Conservation (phyloP, 1,140 invertebrate genomes). For the Leptinotarsa texana region DNA sequence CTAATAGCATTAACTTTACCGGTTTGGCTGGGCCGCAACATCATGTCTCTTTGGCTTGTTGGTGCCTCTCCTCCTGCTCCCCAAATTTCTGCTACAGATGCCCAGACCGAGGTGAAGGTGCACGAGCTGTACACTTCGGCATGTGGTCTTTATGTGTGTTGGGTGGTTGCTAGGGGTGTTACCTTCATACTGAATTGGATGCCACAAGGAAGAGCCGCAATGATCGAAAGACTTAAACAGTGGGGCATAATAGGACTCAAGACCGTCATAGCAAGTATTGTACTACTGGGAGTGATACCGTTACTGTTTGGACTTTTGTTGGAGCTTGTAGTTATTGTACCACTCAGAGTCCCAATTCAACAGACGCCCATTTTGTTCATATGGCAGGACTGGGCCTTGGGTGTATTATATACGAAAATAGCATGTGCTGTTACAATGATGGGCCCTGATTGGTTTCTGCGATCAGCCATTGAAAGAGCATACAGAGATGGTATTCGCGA, state of each 20-base stretch:
- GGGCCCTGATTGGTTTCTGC: slow-evolving; percentile 94
- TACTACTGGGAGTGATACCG: slow-evolving; percentile 89
- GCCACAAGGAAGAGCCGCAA: slow-evolving; percentile 81
- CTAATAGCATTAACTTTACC: slow-evolving; percentile 85
- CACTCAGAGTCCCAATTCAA: slow-evolving; percentile 87
- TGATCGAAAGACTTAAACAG: slow-evolving; percentile 73
- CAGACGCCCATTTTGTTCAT: slow-evolving; percentile 95
- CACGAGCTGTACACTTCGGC: slow-evolving; percentile 97
- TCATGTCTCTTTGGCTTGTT: slow-evolving; percentile 84
- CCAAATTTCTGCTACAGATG: slow-evolving; percentile 53
- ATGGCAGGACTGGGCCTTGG: slow-evolving; percentile 97
- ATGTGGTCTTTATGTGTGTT: slow-evolving; percentile 91
- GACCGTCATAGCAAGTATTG: slow-evolving; percentile 72
- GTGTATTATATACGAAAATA: slow-evolving; percentile 96
- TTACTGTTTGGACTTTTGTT: slow-evolving; percentile 89
- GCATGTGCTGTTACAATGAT: slow-evolving; percentile 96
- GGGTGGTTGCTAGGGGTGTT: slow-evolving; percentile 79
- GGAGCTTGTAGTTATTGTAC: slow-evolving; percentile 90
- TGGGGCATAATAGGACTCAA: slow-evolving; percentile 72
- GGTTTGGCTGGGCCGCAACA: slow-evolving; percentile 83
- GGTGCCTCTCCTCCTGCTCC: slow-evolving; percentile 59
- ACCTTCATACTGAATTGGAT: slow-evolving; percentile 83
- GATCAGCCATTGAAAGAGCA: slow-evolving; percentile 87
- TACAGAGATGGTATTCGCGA: slow-evolving; percentile 89
- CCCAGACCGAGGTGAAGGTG: slow-evolving; percentile 66